Percentiles rank a stretch among this genome's conserved stretches.
phyloP scores from a whole-genome alignment of 2,113 vertebrate species.

The Oxyruncus cristatus region DNA sequence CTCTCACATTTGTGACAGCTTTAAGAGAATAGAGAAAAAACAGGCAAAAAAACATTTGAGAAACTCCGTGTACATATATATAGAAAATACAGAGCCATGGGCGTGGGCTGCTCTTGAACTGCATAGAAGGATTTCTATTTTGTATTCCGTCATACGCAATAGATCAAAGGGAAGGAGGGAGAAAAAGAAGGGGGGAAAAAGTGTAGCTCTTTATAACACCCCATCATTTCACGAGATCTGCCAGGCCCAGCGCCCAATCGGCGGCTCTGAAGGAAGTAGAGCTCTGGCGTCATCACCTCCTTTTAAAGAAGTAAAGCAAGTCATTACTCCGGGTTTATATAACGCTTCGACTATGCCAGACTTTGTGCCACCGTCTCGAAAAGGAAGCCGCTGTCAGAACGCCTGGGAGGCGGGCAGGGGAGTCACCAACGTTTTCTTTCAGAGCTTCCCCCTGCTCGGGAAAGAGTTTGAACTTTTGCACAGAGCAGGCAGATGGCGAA shows the following conservation, averaged over 20 bases:
- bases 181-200: neutral
- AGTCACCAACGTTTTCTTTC: neutral
- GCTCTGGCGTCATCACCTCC: conserved; percentile 54
- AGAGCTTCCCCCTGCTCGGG: neutral
- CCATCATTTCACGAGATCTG: neutral
- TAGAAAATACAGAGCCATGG: neutral
- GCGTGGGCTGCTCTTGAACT: neutral
- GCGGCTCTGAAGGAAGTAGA: neutral
- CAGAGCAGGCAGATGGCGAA: neutral
- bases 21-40: neutral
- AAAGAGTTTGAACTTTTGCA: rapidly evolving
- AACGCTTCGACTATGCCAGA: conserved; percentile 30
- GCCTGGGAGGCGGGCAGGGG: neutral
- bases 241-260: neutral
- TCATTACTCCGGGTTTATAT: conserved; percentile 55
- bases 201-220: neutral
- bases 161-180: conserved; percentile 18
- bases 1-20: neutral
- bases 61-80: neutral
- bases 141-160: neutral
- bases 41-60: neutral
- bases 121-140: neutral
- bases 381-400: neutral
- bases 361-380: conserved; percentile 37
- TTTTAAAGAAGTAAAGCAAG: conserved; percentile 54